Percentiles rank a stretch among this genome's conserved stretches.
Conservation (phyloP, 64 coral and sea anemone species). For the Anthopleura sola region DNA sequence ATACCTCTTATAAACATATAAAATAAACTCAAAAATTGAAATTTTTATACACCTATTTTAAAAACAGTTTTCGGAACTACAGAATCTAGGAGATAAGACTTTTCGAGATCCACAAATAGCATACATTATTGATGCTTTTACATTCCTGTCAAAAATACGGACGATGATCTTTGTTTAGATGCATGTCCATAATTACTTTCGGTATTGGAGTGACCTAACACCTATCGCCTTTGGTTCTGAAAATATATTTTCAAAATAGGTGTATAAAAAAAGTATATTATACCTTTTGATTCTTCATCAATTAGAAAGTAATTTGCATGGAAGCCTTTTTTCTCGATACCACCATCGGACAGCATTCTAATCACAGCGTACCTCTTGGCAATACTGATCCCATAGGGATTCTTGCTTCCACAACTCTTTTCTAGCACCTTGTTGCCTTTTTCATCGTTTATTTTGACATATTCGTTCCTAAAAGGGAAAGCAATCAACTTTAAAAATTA, state of each 20-base stretch:
- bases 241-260: not conserved
- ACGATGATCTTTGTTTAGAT: too few species aligned
- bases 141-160: too few species aligned
- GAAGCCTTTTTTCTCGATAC: slow-evolving; percentile 4
- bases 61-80: too few species aligned
- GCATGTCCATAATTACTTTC: too few species aligned
- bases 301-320: slow-evolving; percentile 2
- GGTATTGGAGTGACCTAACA: too few species aligned
- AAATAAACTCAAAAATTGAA: too few species aligned
- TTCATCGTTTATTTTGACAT: not conserved
- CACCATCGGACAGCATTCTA: not conserved
- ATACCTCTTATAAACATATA: too few species aligned
- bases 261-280: not conserved
- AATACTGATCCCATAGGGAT: not conserved
- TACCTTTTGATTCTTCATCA: not conserved
- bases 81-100: too few species aligned
- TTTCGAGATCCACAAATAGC: too few species aligned
- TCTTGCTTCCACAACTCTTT: not conserved
- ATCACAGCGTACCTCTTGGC: not conserved
- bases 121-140: too few species aligned
- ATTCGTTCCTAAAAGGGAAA: not conserved
- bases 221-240: not conserved
- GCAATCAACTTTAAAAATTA: too few species aligned
- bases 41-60: too few species aligned
- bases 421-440: not conserved